Evolutionary conservation across 2,797 vertebrate species (phyloP).

Genomic region (Typhlichthys subterraneus): DNA sequence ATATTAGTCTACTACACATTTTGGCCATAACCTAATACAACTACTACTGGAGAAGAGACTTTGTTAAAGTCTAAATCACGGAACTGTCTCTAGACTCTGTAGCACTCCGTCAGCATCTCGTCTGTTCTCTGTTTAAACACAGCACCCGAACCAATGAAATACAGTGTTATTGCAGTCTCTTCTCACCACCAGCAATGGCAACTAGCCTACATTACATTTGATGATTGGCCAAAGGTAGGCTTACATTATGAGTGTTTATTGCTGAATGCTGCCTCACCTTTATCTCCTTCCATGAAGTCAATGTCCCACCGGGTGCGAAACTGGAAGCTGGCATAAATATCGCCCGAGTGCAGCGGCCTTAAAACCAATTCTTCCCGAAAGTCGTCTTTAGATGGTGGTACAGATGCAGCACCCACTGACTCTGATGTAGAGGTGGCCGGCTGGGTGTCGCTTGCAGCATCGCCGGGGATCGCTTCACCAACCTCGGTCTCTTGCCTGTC

Average conservation of each 20-base stretch:
- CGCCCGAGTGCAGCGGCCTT: constrained; percentile 86
- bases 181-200: too few relatives aligned
- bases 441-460: constrained; percentile 2
- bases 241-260: background rate
- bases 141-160: too few relatives aligned
- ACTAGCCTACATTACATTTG: too few relatives aligned
- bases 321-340: constrained; percentile 92
- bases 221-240: too few relatives aligned
- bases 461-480: constrained; percentile 4
- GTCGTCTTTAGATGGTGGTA: constrained; percentile 67
- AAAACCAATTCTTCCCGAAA: constrained; percentile 90
- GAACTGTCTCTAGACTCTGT: too few relatives aligned
- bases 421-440: background rate
- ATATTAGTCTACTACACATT: too few relatives aligned
- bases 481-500: constrained; percentile 57
- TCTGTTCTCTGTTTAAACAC: too few relatives aligned
- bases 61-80: too few relatives aligned
- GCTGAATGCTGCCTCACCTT: constrained; percentile 67
- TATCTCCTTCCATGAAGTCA: constrained; percentile 76
- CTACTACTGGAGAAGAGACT: too few relatives aligned
- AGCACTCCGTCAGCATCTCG: too few relatives aligned
- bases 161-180: too few relatives aligned
- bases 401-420: background rate
- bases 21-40: too few relatives aligned
- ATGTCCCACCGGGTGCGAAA: constrained; percentile 91